Evolutionary conservation across 2,113 vertebrate genomes (phyloP), one percentile per base, ranked within the genome.

Genomic region (Illadopsis cleaveri): DNA sequence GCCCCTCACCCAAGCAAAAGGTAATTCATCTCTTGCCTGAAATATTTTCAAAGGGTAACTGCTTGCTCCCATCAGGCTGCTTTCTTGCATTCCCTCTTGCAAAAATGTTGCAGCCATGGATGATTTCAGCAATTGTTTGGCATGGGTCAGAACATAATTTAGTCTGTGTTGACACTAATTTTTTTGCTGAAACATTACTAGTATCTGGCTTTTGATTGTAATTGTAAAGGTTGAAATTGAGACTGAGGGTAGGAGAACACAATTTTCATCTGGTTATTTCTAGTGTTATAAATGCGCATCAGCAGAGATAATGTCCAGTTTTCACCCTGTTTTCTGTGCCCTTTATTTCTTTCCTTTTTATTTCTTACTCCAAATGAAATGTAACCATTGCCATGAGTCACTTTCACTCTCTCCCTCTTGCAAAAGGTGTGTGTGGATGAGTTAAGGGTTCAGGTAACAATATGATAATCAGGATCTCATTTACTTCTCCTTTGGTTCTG

Each of bases 121-220:
- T 73, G 53, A 82, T 68, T 68, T 83, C 77, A 70, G 25, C 56
- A 71, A n/a, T 38, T 15, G 27, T 35, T 78, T 76, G 70, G 35
- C 1, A 1, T 0, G 0, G 54, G 23, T 24, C 18, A 82, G 54
- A 93, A 76, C 18, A 70, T 2, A 61, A 60, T 76, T 84, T 38
- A 71, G 27, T 27, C 54, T 61, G 19, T 57, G 50, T 27, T 79
- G 84, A 82, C 61, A 85, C 9, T 24, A n/a, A 40, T 68, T 93
- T 87, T 89, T 17, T 16, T 72, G 22, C 54, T 62, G 58, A 77
- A 96, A 57, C 3, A 8, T 53, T 70, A 16, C 28, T 53, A 57
- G 17, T 22, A 58, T 54, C 33, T 57, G 80, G 33, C 6, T 79
- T 91, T 80, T 69, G n/a, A 79, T n/a, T 7, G 6, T 88, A 86